These are phyloP conservation scores for Trichopria drosophilae DNA, from an alignment of 2,888 invertebrate species.

Conservation along the genomic window DNA sequence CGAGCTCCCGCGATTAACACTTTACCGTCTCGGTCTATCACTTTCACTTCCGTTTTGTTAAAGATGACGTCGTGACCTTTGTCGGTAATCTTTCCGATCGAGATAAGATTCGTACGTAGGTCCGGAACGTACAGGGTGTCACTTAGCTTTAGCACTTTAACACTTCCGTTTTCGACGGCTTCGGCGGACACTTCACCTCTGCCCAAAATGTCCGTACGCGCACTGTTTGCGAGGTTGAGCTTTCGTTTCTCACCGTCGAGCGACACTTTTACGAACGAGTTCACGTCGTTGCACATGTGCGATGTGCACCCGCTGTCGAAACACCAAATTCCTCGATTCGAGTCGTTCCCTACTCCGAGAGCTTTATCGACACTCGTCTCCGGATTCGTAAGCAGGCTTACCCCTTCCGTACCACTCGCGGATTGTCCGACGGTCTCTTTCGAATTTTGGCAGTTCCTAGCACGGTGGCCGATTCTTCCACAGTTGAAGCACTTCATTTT, in stretches of 20 bases:
- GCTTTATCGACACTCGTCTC: neutral
- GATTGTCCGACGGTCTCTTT: neutral
- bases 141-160: conserved; percentile 17
- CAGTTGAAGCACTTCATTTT: conserved; percentile 10
- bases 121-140: conserved; percentile 22
- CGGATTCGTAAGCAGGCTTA: neutral
- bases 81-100: conserved; percentile 4
- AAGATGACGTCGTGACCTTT: conserved; percentile 10
- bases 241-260: conserved; percentile 7
- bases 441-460: neutral
- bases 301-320: too few species aligned
- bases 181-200: conserved; percentile 14
- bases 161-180: too few species aligned
- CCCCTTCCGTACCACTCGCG: conserved; percentile 1
- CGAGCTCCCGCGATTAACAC: conserved; percentile 17
- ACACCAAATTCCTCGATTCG: conserved; percentile 6
- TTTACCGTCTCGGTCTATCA: conserved; percentile 6
- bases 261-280: conserved; percentile 14
- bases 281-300: conserved; percentile 23
- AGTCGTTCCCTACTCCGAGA: neutral
- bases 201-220: conserved; percentile 15
- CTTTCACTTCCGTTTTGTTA: neutral
- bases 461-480: conserved; percentile 6
- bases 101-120: conserved; percentile 8
- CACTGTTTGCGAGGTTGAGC: conserved; percentile 24